Conservation (phyloP, 1,140 invertebrate species). For the Drosophila oshimai region DNA sequence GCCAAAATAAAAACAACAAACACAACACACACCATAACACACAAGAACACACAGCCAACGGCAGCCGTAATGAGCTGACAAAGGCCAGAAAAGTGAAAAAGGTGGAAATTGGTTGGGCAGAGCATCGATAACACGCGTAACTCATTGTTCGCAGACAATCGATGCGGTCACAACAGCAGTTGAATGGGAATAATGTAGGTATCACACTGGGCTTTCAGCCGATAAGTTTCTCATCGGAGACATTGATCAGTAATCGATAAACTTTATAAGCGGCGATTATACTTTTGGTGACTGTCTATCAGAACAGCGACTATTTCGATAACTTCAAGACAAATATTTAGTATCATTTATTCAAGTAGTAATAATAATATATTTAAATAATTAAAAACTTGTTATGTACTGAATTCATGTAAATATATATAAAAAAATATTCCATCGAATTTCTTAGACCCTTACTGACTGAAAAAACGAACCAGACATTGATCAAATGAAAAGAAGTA, state of each 20-base stretch:
- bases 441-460: too few relatives aligned
- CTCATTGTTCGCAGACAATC: slow-evolving; percentile 21
- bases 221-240: neutral
- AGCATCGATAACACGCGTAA: slow-evolving; percentile 20
- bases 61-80: slow-evolving; percentile 43
- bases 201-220: neutral
- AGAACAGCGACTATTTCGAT: too few relatives aligned
- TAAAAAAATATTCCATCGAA: too few relatives aligned
- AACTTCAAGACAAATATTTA: too few relatives aligned
- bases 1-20: slow-evolving; percentile 2
- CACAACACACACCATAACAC: neutral
- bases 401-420: too few relatives aligned
- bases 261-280: too few relatives aligned
- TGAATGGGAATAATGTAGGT: neutral
- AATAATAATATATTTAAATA: too few relatives aligned
- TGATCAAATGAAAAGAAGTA: neutral
- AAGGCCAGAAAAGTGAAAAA: slow-evolving; percentile 25
- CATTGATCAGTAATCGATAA: neutral
- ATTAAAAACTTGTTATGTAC: too few relatives aligned
- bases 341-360: too few relatives aligned
- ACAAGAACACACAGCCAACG: slow-evolving; percentile 3
- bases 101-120: slow-evolving; percentile 30
- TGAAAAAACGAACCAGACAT: neutral
- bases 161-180: slow-evolving; percentile 19
- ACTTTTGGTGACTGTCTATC: too few relatives aligned